These are phyloP conservation scores for Pocillopora meandrina DNA, from an alignment of 92 coral and sea anemone species.

Conservation along the genomic window DNA sequence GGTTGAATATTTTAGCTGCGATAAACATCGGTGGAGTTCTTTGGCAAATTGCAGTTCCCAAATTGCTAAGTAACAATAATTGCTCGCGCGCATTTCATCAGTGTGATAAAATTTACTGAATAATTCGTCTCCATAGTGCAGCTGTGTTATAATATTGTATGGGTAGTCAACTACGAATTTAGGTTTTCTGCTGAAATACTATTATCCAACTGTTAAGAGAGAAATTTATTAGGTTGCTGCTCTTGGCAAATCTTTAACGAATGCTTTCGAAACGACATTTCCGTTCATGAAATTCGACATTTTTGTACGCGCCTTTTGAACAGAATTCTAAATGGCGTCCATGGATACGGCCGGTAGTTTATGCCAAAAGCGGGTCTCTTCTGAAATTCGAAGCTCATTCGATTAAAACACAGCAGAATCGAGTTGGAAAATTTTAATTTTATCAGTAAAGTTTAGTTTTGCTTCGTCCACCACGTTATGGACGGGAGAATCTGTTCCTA, in stretches of 20 bases:
- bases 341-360: slow-evolving; percentile 13
- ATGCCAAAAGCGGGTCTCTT: too few relatives aligned
- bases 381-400: too few relatives aligned
- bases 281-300: not conserved
- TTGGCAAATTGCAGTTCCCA: not conserved
- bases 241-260: too few relatives aligned
- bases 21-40: not conserved
- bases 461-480: too few relatives aligned
- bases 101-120: not conserved
- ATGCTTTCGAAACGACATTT: not conserved
- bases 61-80: slow-evolving; percentile 1
- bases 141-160: not conserved
- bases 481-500: too few relatives aligned
- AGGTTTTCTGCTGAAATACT: not conserved
- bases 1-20: not conserved
- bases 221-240: not conserved
- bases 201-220: not conserved
- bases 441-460: too few relatives aligned
- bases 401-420: too few relatives aligned
- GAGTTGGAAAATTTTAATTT: too few relatives aligned
- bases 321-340: slow-evolving; percentile 21
- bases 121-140: not conserved
- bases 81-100: not conserved
- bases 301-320: not conserved
- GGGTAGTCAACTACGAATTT: not conserved